Evolutionary conservation across 2,113 vertebrate genomes (phyloP).

Genomic region (Ammodytes dubius): DNA sequence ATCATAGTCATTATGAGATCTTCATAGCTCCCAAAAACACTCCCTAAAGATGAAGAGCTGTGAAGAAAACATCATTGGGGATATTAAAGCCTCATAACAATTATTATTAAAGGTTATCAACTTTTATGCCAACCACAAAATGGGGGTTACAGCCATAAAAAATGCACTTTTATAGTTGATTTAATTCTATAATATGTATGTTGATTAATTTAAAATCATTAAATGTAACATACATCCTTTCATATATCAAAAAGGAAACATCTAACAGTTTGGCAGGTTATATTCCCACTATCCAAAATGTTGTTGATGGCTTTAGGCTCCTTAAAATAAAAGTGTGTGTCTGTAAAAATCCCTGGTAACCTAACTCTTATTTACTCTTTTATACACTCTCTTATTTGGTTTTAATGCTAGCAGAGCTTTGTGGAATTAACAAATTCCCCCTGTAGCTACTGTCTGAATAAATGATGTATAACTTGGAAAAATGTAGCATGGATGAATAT

Average conservation of each 20-base stretch:
- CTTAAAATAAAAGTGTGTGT: conserved; percentile 30
- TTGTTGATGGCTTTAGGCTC: not conserved
- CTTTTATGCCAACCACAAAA: not conserved
- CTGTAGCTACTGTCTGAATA: not conserved
- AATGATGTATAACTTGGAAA: not conserved
- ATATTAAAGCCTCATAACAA: not conserved
- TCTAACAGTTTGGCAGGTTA: too few species aligned
- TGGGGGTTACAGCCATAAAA: not conserved
- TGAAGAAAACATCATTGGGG: not conserved
- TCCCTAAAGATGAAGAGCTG: not conserved
- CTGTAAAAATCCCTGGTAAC: not conserved
- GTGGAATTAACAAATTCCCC: conserved; percentile 4
- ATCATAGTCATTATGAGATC: not conserved
- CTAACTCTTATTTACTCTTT: conserved; percentile 17
- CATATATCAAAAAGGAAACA: not conserved
- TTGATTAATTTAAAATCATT: not conserved
- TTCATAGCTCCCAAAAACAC: not conserved
- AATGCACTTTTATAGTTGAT: not conserved
- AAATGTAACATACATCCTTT: not conserved
- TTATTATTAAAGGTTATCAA: not conserved
- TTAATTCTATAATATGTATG: not conserved
- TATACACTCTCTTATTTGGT: conserved; percentile 7
- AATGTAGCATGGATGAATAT: not conserved
- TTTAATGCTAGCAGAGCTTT: not conserved
- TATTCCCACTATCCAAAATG: not conserved